These are phyloP conservation scores for Tetramorium parvispinum DNA, from an alignment of 1,140 invertebrate genomes.

Conservation along the genomic window DNA sequence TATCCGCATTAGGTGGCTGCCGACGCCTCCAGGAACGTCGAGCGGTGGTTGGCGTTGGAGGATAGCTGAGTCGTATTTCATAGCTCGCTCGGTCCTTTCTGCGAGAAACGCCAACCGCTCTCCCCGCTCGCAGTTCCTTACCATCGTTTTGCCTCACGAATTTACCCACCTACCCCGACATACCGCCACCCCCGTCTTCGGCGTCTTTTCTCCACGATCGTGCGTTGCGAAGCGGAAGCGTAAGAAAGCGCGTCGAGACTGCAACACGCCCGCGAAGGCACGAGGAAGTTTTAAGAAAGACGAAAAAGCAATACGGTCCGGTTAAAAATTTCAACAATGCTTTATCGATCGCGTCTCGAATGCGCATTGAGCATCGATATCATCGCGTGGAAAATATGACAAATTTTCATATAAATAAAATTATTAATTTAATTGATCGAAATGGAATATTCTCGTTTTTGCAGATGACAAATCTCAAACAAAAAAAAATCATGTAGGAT, in stretches of 20 bases:
- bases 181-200: not conserved
- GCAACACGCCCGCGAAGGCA: not conserved
- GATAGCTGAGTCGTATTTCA: slow-evolving; percentile 71
- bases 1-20: slow-evolving; percentile 74
- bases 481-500: not conserved
- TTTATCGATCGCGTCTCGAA: slow-evolving; percentile 8
- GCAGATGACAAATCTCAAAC: not conserved
- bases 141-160: slow-evolving; percentile 13
- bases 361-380: not conserved
- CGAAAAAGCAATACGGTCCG: not conserved
- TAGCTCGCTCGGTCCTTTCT: slow-evolving; percentile 64
- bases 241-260: slow-evolving; percentile 36
- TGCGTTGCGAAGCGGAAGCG: slow-evolving; percentile 26
- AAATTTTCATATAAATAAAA: not conserved
- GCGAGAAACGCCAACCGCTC: not conserved
- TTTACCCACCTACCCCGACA: not conserved
- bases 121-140: not conserved
- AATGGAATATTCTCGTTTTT: not conserved
- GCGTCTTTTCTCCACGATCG: slow-evolving; percentile 27
- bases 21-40: slow-evolving; percentile 64
- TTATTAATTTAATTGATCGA: not conserved
- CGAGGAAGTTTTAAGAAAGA: not conserved
- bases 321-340: slow-evolving; percentile 29
- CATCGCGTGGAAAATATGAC: not conserved
- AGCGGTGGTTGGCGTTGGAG: slow-evolving; percentile 53